Base-by-base conservation (phyloP, 2,113 vertebrate genomes). In the Litocranius walleri region DNA sequence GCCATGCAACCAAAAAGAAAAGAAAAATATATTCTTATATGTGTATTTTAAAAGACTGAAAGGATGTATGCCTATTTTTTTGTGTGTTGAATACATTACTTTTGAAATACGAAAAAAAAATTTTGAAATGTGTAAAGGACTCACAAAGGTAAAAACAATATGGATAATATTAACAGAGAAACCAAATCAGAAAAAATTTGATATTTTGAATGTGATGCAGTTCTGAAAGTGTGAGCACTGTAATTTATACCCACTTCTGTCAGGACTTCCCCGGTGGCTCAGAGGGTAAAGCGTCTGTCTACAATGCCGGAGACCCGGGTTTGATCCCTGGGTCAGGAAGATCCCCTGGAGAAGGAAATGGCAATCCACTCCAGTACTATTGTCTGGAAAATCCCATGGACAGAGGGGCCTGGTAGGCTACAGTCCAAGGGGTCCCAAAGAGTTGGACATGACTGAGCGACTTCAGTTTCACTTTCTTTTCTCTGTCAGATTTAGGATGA, bases 301-400 rank as follows among this genome's bases (percentile, higher is more conserved):
- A 59, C 1, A 27, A 27, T 59, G 57, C 1, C 0, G 56, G 23
- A 57, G 56, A 25, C 56, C 56, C 0, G 9, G 56, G 56, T 25
- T 25, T 0, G 9, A 25, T 2, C 9, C 9, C 56, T 57, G 56
- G 9, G 56, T 11, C 1, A 0, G 56, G 23, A 25, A 57, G 56
- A 57, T 57, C 21, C 56, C 56, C 56, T 57, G 56, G 23, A 57
- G 56, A 57, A 57, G 56, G 56, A 25, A 57, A 57, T 11, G 57
- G 57, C 57, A 59, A 11, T 4, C 25, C 57, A 12, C 25, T 59
- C 23, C 25, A 59, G 57, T 11, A 59, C 10, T 11, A 10, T 25
- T 57, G 56, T 21, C 23, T 57, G 23, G 23, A 57, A 25, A 59
- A 27, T 27, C 57, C 4, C 9, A 1, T 27, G 23, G 57, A 59